Evolutionary conservation across 2,113 vertebrate species (phyloP).

Genomic region (Osmerus eperlanus): DNA sequence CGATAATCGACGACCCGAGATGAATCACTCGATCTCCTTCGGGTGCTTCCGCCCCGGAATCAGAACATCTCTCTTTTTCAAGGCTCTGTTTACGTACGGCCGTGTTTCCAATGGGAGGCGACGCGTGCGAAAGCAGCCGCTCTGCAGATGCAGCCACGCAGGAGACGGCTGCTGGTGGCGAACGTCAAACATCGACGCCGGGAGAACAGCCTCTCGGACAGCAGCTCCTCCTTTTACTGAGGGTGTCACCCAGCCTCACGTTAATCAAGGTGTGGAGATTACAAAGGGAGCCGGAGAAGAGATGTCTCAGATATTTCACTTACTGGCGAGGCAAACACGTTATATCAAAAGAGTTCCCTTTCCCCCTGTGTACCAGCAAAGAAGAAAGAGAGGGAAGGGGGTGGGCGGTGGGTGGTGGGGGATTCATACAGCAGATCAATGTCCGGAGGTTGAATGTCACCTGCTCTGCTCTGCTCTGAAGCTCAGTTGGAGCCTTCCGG

Average conservation of each 20-base stretch:
- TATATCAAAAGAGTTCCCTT: too few species aligned
- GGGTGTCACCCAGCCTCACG: too few species aligned
- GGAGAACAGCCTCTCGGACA: background rate
- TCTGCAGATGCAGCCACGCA: too few species aligned
- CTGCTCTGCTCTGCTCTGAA: slow-evolving; percentile 16
- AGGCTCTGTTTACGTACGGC: too few species aligned
- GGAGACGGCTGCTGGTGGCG: too few species aligned
- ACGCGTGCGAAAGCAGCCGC: too few species aligned
- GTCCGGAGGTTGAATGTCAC: slow-evolving; percentile 55
- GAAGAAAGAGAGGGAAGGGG: too few species aligned
- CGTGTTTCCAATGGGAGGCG: too few species aligned
- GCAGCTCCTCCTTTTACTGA: background rate
- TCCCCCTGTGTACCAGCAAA: too few species aligned
- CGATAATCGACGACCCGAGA: slow-evolving; percentile 16
- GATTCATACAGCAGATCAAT: slow-evolving; percentile 41
- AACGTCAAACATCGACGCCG: background rate
- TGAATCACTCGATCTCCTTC: background rate
- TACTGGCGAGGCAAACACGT: too few species aligned
- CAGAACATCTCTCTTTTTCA: background rate
- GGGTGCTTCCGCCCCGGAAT: background rate
- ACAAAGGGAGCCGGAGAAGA: background rate
- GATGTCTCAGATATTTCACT: background rate
- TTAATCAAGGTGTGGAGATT: background rate
- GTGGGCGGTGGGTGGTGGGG: background rate
- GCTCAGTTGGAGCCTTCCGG: slow-evolving; percentile 35